Evolutionary conservation across 2,888 invertebrate genomes (phyloP), one percentile per base, ranked within the genome.

Genomic region (Archips crataeganus): DNA sequence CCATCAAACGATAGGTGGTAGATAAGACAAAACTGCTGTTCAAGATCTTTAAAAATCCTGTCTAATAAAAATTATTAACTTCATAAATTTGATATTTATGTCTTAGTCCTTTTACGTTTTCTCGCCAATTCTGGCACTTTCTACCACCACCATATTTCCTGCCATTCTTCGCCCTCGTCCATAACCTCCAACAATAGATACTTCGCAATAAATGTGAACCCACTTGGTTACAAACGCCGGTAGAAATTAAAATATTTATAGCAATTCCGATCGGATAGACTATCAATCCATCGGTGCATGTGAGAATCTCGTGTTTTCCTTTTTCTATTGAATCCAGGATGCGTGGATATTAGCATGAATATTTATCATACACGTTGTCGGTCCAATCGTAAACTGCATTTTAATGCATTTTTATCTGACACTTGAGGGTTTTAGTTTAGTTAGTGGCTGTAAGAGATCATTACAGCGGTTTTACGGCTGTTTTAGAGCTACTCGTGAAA

Each of bases 241-340:
- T 45, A 51, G 51, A 61, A 70, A 74, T 74, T 74, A 61, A 65
- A 70, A 74, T 74, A 64, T 70, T 74, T 70, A 65, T 70, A 54
- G 70, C 74, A 65, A 74, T 69, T 74, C 73, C 73, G 73, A 73
- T 73, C 74, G 69, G 74, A 74, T 65, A 69, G 64, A 61, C 74
- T 49, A 75, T 71, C 64, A 34, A 54, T 63, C 64, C 59, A 71
- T 73, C 75, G 73, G 73, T 59, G 36, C 75, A 74, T 75, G 74
- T 68, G 70, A 74, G 63, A 68, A 75, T 77, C 78, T 71, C 68
- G 39, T 76, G 75, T 79, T 74, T 76, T 76, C 75, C 75, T 75
- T 71, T 70, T 90, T 94, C 88, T 86, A 88, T 83, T 84, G 94
- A 93, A 94, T 92, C 92, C 92, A 94, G 94, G 94, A 94, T 93